phyloP scores from a whole-genome alignment of 2,888 invertebrate genomes.

The Heliconius cydno region DNA sequence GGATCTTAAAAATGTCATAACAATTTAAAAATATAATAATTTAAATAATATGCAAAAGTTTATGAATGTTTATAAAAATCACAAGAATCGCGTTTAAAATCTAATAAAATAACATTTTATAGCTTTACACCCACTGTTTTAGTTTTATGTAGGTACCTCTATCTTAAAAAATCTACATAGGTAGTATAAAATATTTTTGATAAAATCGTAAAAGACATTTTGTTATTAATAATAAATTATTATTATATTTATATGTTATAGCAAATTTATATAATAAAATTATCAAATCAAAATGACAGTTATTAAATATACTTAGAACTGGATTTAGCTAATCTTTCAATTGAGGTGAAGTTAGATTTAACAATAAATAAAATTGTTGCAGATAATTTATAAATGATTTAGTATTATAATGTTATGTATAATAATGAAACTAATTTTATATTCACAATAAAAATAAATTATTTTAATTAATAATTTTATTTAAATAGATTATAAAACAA shows the following conservation, averaged over 20 bases:
- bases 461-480: not conserved
- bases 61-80: not conserved
- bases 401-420: not conserved
- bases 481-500: not conserved
- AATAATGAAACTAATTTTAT: no score
- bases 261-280: not conserved
- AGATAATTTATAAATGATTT: not conserved
- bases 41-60: not conserved
- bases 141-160: not conserved
- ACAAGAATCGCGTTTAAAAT: not conserved
- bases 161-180: not conserved
- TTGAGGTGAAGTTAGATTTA: not conserved
- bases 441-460: not conserved
- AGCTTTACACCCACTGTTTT: constrained; percentile 24
- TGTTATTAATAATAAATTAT: not conserved
- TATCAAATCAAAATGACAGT: not conserved
- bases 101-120: constrained; percentile 6
- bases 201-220: not conserved
- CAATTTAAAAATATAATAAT: constrained; percentile 4
- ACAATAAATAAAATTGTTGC: not conserved
- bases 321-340: not conserved
- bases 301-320: not conserved
- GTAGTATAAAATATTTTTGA: not conserved
- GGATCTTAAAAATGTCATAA: constrained; percentile 4
- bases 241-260: not conserved